Evolutionary conservation across 2,797 vertebrate genomes (phyloP), one percentile per base, ranked within the genome.

Genomic region (Scomberomorus guttatus): DNA sequence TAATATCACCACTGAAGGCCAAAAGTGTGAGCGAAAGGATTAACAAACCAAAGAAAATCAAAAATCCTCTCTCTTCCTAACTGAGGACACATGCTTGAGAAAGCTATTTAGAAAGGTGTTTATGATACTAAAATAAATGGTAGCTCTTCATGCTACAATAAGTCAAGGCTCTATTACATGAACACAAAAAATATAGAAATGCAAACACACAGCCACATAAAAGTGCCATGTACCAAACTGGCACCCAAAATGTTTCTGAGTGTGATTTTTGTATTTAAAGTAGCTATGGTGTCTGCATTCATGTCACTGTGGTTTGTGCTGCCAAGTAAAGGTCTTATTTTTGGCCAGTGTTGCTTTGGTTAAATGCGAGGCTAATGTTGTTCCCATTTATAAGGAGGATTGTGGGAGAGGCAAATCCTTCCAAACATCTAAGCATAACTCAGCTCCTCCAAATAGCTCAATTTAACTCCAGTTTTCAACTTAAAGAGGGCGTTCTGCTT

Each of bases 371-470:
- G 25, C 51, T 70, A 70, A 76, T 77, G 64, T 74, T 58, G 39
- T 59, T 77, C 59, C 42, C 37, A 24, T 70, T 81, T 63, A 81
- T 72, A 32, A 65, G 63, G 39, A 60, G 62, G 61, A 76, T 24
- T 71, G 52, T 77, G 42, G 71, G 51, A 65, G 46, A 77, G 17
- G 22, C 15, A 75, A 75, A 86, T 77, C 72, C 64, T 77, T 83
- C 42, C 39, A 74, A 77, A 74, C 57, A 29, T 66, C 54, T 39
- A 34, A 15, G 52, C 51, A 61, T n/a, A 75, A 57, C 67, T 79
- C 77, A 15, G 6, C 58, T 55, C n/a, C 39, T 48, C 54, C 58
- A 82, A 64, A 72, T 51, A 80, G 67, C 44, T 82, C 15, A 24
- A 24, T 58, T 70, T 51, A 79, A 60, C 57, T 58, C 20, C 39